Base-by-base conservation (phyloP, 2,888 invertebrate genomes). In the Parnassius smintheus region DNA sequence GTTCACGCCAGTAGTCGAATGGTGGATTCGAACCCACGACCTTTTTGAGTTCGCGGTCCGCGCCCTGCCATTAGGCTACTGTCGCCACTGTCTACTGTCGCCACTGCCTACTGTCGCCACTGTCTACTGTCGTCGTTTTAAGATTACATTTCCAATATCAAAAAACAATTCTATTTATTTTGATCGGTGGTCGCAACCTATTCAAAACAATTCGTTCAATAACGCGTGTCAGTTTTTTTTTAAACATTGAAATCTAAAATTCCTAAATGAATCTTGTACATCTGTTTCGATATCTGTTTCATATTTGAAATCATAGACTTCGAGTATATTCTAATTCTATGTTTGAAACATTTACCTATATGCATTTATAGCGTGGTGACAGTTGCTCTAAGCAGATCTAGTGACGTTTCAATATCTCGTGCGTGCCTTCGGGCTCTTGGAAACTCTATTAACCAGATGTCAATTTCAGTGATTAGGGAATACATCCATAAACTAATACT, bases 381-480 rank as follows among this genome's bases (percentile, higher is more conserved):
- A 59, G 45, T 46, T 52, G 42, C 9, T 41, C 2, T 44, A 42
- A 46, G 48, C 54, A 54, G 18, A 41, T 35, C 11, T 2, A 11
- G 12, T 22, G 25, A 52, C 52, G 45, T 52, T 35, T 18, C 44
- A 59, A 52, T 52, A 59, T 35, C 51, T n/a, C 9, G 13, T 45
- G 52, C 10, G 11, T 25, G 18, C 10, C 11, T 25, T 22, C 22
- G 12, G 52, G 44, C 44, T 53, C 45, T 35, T 48, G 18, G 35
- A 41, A 59, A 59, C 53, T 54, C 59, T 54, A 60, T 60, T 60
- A 60, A 51, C 53, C 18, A 41, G 25, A 53, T 54, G 53, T 59
- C 54, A 59, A 59, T 41, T 53, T 42, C 59, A 59, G 46, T 12
- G n/a, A 8, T n/a, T 13, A 49, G 12, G 49, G 48, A 48, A 48